Conservation (phyloP, 1,140 invertebrate species). For the Euura lappo region DNA sequence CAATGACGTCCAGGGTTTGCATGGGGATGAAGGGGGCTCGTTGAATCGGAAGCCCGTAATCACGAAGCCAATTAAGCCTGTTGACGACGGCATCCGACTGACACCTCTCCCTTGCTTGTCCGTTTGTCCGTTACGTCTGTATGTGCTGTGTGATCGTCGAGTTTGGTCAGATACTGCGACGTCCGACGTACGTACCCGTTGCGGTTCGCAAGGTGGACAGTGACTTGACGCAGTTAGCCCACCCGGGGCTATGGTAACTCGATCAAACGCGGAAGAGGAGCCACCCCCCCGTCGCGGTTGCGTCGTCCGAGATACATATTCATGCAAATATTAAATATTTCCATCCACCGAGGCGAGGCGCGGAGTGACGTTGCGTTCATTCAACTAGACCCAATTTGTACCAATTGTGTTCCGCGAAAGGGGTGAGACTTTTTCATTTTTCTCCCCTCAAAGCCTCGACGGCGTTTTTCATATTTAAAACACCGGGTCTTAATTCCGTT, state of each 20-base stretch:
- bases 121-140: neutral
- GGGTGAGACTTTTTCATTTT: too few relatives aligned
- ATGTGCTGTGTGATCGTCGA: neutral
- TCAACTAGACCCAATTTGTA: too few relatives aligned
- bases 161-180: conserved; percentile 18
- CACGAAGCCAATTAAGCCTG: conserved; percentile 37
- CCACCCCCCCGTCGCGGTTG: neutral
- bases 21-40: neutral
- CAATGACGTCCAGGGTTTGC: neutral
- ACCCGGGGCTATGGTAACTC: too few relatives aligned
- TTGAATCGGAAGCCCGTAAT: conserved; percentile 21
- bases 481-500: too few relatives aligned
- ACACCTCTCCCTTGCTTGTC: conserved; percentile 25
- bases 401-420: too few relatives aligned
- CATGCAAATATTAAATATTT: conserved; percentile 54
- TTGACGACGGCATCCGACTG: conserved; percentile 27
- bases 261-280: too few relatives aligned
- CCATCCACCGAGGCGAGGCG: neutral
- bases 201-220: conserved; percentile 42
- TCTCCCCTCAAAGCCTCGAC: too few relatives aligned
- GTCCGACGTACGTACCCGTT: neutral
- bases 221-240: conserved; percentile 50
- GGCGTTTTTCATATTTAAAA: too few relatives aligned
- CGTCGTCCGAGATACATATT: conserved; percentile 34
- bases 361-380: too few relatives aligned